Evolutionary conservation across 1,140 invertebrate species (phyloP), one percentile per base, ranked within the genome.

Genomic region (Aphaenogaster rudis): DNA sequence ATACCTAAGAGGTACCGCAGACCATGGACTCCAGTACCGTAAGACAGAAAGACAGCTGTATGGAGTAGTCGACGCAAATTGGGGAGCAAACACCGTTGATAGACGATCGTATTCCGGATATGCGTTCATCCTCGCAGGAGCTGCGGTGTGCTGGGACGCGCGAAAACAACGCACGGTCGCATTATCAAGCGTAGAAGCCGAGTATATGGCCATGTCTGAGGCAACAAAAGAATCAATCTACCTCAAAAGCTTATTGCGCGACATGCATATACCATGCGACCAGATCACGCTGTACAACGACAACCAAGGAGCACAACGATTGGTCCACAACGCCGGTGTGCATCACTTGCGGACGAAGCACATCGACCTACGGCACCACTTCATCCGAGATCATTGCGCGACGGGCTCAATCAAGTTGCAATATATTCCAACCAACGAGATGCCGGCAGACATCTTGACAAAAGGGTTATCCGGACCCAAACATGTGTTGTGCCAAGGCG

Each of bases 1-100:
- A 69, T 93, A 92, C 67, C 64, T 93, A 54, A 92, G 90, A 63
- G 76, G 64, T 9, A 91, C 88, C 3, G 42, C n/a, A 45, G 54
- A 81, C 71, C 63, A 85, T 28, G 80, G 69, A 84, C 36, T 67
- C 0, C 45, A 4, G n/a, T 64, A 64, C n/a, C 5, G 76, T 13
- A 88, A 79, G 50, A 80, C 17, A 42, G 7, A 42, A 5, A 42
- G 3, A 7, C 4, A 4, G 7, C 42, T 42, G 7, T 42, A 42
- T 42, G 42, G 7, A 42, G 7, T 42, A 42, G 42, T 42, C 7
- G 87, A 88, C 28, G 77, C 87, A 2, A 77, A 80, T 64, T 86
- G 82, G 82, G 66, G 36, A 1, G 52, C n/a, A 45, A 71, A 86
- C 33, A 39, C 33, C 4, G 21, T 67, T 17, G 82, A 88, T 63